Evolutionary conservation across 64 coral and sea anemone genomes (phyloP).

Genomic region (Dendrophyllia cribrosa): DNA sequence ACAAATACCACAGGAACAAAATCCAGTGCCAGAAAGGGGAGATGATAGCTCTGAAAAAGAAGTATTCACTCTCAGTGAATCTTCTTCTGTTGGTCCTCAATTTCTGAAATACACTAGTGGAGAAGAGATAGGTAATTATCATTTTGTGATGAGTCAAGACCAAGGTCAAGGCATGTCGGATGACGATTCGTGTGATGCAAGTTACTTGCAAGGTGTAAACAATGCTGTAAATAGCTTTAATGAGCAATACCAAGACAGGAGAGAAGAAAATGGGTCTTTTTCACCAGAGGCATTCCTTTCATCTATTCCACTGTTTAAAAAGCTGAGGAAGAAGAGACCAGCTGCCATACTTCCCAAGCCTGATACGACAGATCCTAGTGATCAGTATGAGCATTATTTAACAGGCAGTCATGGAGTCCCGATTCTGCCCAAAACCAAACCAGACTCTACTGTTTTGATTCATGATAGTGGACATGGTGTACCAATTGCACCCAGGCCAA

Average conservation of each 20-base stretch:
- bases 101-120: not conserved
- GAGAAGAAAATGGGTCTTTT: slow-evolving; percentile 6
- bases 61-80: not conserved
- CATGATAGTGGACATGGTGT: not conserved
- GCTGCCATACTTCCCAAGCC: not conserved
- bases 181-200: slow-evolving; percentile 22
- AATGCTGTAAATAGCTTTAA: not conserved
- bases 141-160: slow-evolving; percentile 8
- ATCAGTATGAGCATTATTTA: not conserved
- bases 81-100: not conserved
- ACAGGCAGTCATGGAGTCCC: not conserved
- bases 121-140: not conserved
- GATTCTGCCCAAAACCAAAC: not conserved
- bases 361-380: not conserved
- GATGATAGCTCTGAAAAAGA: not conserved
- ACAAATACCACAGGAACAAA: not conserved
- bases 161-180: not conserved
- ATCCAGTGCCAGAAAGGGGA: not conserved
- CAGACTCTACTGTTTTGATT: not conserved
- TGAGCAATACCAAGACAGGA: slow-evolving; percentile 14
- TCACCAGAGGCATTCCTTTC: slow-evolving; percentile 30
- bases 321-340: not conserved
- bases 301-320: slow-evolving; percentile 19
- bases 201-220: not conserved
- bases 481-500: slow-evolving; percentile 1